Evolutionary conservation across 1,140 invertebrate species (phyloP), one percentile per base, ranked within the genome.

Genomic region (Pachyrhynchus sulphureomaculatus): DNA sequence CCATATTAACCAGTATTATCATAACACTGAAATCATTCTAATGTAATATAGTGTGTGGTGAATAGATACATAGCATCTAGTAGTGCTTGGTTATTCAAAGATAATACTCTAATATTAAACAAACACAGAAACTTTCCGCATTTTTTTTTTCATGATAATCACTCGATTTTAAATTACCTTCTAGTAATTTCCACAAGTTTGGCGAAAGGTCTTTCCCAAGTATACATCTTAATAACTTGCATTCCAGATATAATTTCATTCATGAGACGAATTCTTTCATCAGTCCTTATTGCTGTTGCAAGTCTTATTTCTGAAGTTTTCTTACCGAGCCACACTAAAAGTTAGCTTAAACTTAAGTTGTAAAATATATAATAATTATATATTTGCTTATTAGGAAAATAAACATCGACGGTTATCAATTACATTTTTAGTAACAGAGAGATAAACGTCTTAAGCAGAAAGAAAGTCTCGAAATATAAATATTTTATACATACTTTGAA

Each of bases 401-500:
- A 12, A 92, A 92, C 15, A 21, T 29, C 10, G 10, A 24, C 15
- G 6, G 6, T 17, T 6, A 12, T 12, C 4, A 4, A 51, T 34
- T 9, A 10, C 32, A 6, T 10, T 12, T 55, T 44, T 2, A 23
- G 4, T 10, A 18, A 37, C 3, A 15, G 13, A 41, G n/a, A n/a
- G n/a, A n/a, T n/a, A n/a, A n/a, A n/a, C n/a, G n/a, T n/a, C n/a
- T n/a, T n/a, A n/a, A n/a, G n/a, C n/a, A n/a, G n/a, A n/a, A n/a
- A n/a, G n/a, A n/a, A n/a, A n/a, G n/a, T n/a, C n/a, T n/a, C n/a
- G n/a, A n/a, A n/a, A n/a, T n/a, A n/a, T n/a, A n/a, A n/a, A n/a
- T n/a, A n/a, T n/a, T n/a, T n/a, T n/a, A n/a, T 41, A 66, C 73
- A 76, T 75, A 82, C 88, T 85, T 83, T 95, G 92, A 5, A 95